phyloP scores from a whole-genome alignment of 1,140 invertebrate species.

The Harlomillsia oculata region DNA sequence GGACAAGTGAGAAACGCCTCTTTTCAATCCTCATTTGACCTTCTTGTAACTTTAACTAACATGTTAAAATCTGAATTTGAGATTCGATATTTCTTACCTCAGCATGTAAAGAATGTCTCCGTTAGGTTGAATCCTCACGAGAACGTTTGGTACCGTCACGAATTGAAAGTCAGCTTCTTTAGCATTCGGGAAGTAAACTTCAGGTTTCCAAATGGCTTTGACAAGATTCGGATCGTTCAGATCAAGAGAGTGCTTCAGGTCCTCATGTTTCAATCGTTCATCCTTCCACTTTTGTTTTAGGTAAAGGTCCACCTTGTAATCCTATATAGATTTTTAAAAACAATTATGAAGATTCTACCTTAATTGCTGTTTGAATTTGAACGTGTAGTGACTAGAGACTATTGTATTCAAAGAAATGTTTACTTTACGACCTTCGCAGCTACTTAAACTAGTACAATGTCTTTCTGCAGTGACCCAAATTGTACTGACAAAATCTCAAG shows the following conservation, averaged over 20 bases:
- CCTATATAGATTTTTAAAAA: constrained; percentile 42
- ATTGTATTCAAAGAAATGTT: too few relatives aligned
- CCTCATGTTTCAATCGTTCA: constrained; percentile 44
- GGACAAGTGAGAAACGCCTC: too few relatives aligned
- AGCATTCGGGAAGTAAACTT: constrained; percentile 59
- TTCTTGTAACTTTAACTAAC: too few relatives aligned
- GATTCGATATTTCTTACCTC: constrained; percentile 45
- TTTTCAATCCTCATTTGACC: too few relatives aligned
- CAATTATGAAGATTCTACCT: too few relatives aligned
- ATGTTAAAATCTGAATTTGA: too few relatives aligned
- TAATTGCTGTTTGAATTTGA: too few relatives aligned
- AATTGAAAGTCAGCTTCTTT: constrained; percentile 57
- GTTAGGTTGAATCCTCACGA: constrained; percentile 53
- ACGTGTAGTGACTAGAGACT: too few relatives aligned
- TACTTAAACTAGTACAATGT: too few relatives aligned
- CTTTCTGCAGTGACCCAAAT: too few relatives aligned
- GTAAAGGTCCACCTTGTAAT: constrained; percentile 50
- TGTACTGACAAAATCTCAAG: too few relatives aligned
- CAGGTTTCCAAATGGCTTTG: constrained; percentile 55
- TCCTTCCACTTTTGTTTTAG: constrained; percentile 48
- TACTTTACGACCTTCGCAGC: too few relatives aligned
- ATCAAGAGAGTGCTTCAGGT: constrained; percentile 46
- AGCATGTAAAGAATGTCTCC: constrained; percentile 56
- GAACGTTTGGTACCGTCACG: constrained; percentile 57
- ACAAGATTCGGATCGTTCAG: constrained; percentile 50